phyloP scores from a whole-genome alignment of 2,888 invertebrate species.

The Chaitophorus viminalis region DNA sequence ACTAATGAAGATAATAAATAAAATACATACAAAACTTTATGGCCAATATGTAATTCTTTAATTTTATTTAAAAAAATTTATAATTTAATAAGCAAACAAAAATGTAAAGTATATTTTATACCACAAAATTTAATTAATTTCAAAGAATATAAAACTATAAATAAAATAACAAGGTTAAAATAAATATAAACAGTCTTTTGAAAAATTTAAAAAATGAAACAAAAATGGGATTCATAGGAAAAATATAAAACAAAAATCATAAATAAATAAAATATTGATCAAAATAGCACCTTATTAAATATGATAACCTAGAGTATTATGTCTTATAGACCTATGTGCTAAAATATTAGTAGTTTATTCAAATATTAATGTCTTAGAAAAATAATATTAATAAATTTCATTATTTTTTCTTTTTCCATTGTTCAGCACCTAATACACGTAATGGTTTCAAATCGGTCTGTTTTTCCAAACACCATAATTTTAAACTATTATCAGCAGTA shows the following conservation, averaged over 20 bases:
- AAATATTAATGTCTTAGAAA: neutral
- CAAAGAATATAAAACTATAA: constrained; percentile 44
- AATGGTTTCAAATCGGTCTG: constrained; percentile 31
- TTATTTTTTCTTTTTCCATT: constrained; percentile 39
- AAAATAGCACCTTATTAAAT: constrained; percentile 38
- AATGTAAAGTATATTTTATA: neutral
- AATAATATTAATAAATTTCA: neutral
- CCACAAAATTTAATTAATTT: constrained; percentile 17
- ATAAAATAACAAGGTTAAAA: constrained; percentile 40
- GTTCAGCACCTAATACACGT: neutral
- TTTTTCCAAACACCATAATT: constrained; percentile 35
- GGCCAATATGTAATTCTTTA: neutral
- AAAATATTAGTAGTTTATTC: constrained; percentile 12
- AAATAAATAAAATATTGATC: constrained; percentile 31
- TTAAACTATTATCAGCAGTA: constrained; percentile 32
- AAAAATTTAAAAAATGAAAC: constrained; percentile 26
- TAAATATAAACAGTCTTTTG: constrained; percentile 46
- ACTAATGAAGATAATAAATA: no score
- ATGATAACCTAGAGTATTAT: constrained; percentile 9
- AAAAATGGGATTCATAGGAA: constrained; percentile 10
- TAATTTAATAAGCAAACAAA: constrained; percentile 22
- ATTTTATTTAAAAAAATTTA: constrained; percentile 4
- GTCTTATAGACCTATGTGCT: neutral
- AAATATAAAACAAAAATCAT: neutral
- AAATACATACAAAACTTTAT: neutral